Evolutionary conservation across 2,797 vertebrate species (phyloP), one percentile per base, ranked within the genome.

Genomic region (Danio jaintianensis): DNA sequence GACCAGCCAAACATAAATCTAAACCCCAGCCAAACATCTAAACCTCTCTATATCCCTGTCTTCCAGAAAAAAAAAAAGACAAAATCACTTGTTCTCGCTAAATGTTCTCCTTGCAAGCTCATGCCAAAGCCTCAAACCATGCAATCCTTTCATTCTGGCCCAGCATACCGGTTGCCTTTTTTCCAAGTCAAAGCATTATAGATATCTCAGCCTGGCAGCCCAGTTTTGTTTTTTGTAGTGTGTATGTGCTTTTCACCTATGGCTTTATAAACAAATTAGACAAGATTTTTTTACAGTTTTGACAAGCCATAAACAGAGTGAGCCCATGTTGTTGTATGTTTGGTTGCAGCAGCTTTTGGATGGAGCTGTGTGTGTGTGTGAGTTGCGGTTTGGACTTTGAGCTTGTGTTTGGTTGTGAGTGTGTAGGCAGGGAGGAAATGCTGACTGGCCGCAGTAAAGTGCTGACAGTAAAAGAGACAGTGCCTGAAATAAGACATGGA

Each of bases 401-500:
- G 43, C 75, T 70, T 83, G 62, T 83, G 80, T 79, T 77, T 81
- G 38, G 70, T 79, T 81, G 76, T 13, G 80, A 64, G 52, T 16
- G 56, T 84, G 80, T 76, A 69, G 52, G 70, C 79, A 45, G 62
- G 50, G 69, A 78, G 63, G 83, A 87, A 84, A 78, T 77, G 86
- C 87, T 88, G 87, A 86, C 76, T 84, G 45, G 48, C 64, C 79
- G 52, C 40, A 79, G 82, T 75, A 84, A 83, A 69, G 68, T 85
- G 85, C 78, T 72, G 56, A 85, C 78, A 45, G 76, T 73, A 78
- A 84, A 72, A 77, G 73, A 83, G 80, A 86, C 74, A 52, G 11
- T 36, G 78, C 73, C 50, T 79, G 76, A 70, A 87, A 86, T n/a
- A 83, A 83, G 79, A 81, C 56, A 48, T 29, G 48, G 84, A 77